These are phyloP conservation scores for Perccottus glenii DNA, from an alignment of 2,113 vertebrate genomes.

Conservation along the genomic window DNA sequence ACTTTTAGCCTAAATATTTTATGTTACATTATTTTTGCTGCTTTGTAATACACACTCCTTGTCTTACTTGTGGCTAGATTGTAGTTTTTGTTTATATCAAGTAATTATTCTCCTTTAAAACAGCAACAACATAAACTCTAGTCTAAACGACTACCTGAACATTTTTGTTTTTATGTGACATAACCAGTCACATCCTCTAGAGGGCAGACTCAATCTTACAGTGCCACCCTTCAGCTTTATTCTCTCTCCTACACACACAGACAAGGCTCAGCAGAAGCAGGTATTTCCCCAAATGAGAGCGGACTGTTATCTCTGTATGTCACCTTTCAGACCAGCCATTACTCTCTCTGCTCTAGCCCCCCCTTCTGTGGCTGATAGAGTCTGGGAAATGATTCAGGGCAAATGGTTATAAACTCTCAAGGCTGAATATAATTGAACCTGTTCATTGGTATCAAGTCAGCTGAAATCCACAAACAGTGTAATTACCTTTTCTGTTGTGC, in stretches of 20 bases:
- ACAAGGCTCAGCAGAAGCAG: constrained; percentile 18
- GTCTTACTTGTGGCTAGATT: neutral
- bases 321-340: constrained; percentile 53
- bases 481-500: constrained; percentile 76
- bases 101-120: too few relatives aligned
- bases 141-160: too few relatives aligned
- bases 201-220: constrained; percentile 62
- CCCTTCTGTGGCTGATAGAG: constrained; percentile 36
- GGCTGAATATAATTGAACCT: constrained; percentile 56
- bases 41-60: neutral
- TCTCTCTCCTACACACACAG: constrained; percentile 10
- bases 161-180: neutral
- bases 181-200: constrained; percentile 61
- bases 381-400: constrained; percentile 49
- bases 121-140: too few relatives aligned
- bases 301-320: constrained; percentile 36
- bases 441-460: constrained; percentile 39
- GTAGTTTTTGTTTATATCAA: too few relatives aligned
- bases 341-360: constrained; percentile 31
- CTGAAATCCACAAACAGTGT: constrained; percentile 68
- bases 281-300: constrained; percentile 42
- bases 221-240: neutral
- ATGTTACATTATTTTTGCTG: neutral
- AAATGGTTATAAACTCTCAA: constrained; percentile 51
- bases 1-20: too few relatives aligned